These are phyloP conservation scores for Scomberomorus guttatus DNA, from an alignment of 2,797 vertebrate species.

Conservation along the genomic window DNA sequence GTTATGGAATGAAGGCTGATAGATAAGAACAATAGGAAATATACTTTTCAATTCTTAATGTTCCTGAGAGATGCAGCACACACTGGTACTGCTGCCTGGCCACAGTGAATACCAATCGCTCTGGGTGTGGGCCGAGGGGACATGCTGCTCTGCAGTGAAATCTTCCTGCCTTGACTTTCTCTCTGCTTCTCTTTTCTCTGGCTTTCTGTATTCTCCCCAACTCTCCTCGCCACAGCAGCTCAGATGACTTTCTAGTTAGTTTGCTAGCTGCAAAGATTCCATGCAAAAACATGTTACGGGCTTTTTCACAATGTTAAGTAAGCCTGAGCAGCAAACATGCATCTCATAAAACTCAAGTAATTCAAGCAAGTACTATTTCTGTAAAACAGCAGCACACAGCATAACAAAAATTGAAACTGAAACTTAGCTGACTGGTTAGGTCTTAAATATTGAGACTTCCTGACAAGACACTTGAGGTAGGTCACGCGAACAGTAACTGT, in stretches of 20 bases:
- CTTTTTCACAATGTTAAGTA: constrained; percentile 26
- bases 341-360: constrained; percentile 34
- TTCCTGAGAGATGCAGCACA: constrained; percentile 56
- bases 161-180: constrained; percentile 36
- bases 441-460: neutral
- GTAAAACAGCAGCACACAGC: too few species aligned
- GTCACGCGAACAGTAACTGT: neutral
- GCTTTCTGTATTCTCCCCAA: constrained; percentile 42
- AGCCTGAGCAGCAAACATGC: constrained; percentile 22
- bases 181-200: constrained; percentile 6
- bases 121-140: constrained; percentile 55
- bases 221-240: constrained; percentile 25
- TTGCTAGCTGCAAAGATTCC: constrained; percentile 47
- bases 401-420: neutral
- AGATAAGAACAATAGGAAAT: constrained; percentile 79
- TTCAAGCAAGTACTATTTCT: neutral
- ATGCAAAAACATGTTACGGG: constrained; percentile 21
- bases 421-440: neutral
- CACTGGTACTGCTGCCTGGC: constrained; percentile 42
- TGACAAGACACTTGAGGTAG: neutral
- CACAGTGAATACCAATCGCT: constrained; percentile 74
- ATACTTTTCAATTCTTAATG: constrained; percentile 78
- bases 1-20: constrained; percentile 73
- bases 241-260: constrained; percentile 43
- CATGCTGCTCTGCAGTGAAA: constrained; percentile 51